phyloP scores from a whole-genome alignment of 2,113 vertebrate species.

The Arvicanthis niloticus region DNA sequence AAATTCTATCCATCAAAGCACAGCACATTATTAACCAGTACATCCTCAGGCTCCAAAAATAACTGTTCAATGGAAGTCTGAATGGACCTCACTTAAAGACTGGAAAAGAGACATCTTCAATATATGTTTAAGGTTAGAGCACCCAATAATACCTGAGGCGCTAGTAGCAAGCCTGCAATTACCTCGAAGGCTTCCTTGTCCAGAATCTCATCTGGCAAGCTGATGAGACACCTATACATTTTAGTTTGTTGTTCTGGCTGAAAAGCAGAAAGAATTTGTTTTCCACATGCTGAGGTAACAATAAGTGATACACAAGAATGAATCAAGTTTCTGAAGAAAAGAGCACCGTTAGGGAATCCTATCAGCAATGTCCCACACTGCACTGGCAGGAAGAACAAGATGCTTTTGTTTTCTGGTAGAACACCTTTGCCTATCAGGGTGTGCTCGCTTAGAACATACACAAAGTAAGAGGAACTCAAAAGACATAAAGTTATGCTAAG shows the following conservation, averaged over 20 bases:
- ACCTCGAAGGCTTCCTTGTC: neutral
- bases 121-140: neutral
- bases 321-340: neutral
- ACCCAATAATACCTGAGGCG: neutral
- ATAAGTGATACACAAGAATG: neutral
- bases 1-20: neutral
- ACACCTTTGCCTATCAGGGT: slow-evolving; percentile 23
- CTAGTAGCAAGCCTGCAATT: neutral
- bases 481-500: neutral
- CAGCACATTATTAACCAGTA: neutral
- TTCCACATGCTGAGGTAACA: slow-evolving; percentile 49
- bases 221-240: neutral
- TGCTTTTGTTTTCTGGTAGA: neutral
- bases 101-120: neutral
- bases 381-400: neutral
- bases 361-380: neutral
- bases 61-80: neutral
- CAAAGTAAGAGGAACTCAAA: neutral
- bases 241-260: neutral
- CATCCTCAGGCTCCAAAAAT: neutral
- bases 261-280: neutral
- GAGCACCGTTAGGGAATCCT: neutral
- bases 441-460: slow-evolving; percentile 6
- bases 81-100: neutral
- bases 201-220: neutral